Evolutionary conservation across 2,797 vertebrate species (phyloP).

Genomic region (Mycteria americana): DNA sequence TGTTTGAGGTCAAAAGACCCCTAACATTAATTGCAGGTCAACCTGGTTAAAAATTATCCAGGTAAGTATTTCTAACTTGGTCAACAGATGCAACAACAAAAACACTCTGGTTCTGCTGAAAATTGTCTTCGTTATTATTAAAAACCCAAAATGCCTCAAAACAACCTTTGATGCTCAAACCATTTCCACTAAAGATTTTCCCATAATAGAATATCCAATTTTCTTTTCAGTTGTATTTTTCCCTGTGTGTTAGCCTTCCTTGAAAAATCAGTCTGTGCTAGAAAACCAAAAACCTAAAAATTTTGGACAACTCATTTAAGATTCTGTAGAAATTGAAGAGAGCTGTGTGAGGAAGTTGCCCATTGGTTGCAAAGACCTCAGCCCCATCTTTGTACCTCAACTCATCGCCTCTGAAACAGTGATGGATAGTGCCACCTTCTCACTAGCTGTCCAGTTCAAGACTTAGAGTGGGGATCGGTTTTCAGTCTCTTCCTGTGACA

Average conservation of each 20-base stretch:
- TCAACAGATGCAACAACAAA: not conserved
- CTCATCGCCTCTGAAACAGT: not conserved
- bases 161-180: not conserved
- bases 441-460: not conserved
- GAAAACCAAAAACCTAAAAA: not conserved
- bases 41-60: not conserved
- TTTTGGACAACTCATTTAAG: not conserved
- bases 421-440: not conserved
- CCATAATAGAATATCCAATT: not conserved
- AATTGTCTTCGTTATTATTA: not conserved
- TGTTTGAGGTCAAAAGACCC: not conserved
- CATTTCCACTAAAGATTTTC: not conserved
- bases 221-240: not conserved
- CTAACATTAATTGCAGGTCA: not conserved
- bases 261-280: not conserved
- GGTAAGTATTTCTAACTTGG: not conserved
- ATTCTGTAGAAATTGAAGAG: not conserved
- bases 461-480: accelerated
- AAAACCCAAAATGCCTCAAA: not conserved
- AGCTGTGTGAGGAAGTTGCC: accelerated
- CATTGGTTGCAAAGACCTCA: not conserved
- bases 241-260: not conserved
- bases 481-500: not conserved
- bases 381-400: not conserved
- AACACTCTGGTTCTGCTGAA: not conserved